Percentiles rank a stretch among this genome's conserved stretches.
These are phyloP conservation scores for Panulirus ornatus DNA, from an alignment of 1,140 invertebrate genomes.

Conservation along the genomic window DNA sequence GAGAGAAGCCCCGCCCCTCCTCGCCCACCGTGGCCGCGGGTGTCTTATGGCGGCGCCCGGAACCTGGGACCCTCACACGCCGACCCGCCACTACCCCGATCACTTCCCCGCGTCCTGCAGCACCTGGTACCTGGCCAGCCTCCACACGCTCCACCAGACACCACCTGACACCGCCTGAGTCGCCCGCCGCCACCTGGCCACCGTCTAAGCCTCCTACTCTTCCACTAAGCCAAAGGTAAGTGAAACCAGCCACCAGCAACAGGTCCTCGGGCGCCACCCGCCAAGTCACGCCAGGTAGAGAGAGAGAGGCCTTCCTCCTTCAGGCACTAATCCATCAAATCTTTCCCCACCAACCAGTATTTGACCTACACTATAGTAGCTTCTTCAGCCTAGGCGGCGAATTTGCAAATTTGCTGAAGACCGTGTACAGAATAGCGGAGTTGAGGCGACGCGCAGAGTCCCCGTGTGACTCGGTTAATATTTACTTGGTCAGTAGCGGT, in stretches of 20 bases:
- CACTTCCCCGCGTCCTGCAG: not conserved
- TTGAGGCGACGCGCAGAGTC: too few species aligned
- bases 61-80: not conserved
- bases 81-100: not conserved
- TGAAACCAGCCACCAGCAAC: not conserved
- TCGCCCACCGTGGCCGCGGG: not conserved
- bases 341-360: too few species aligned
- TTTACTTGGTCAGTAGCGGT: too few species aligned
- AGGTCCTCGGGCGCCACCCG: too few species aligned
- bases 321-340: too few species aligned
- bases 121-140: not conserved
- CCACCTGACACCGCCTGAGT: not conserved
- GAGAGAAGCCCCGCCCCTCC: not conserved
- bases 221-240: not conserved
- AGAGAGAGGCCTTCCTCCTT: too few species aligned
- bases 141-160: not conserved
- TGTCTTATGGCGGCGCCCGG: not conserved
- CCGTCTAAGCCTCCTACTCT: not conserved
- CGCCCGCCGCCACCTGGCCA: not conserved
- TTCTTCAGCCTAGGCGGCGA: too few species aligned
- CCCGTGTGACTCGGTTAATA: too few species aligned
- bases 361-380: too few species aligned
- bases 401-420: too few species aligned
- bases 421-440: too few species aligned
- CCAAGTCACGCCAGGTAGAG: too few species aligned